Evolutionary conservation across 2,113 vertebrate species (phyloP), one percentile per base, ranked within the genome.

Genomic region (Eurystomus gularis): DNA sequence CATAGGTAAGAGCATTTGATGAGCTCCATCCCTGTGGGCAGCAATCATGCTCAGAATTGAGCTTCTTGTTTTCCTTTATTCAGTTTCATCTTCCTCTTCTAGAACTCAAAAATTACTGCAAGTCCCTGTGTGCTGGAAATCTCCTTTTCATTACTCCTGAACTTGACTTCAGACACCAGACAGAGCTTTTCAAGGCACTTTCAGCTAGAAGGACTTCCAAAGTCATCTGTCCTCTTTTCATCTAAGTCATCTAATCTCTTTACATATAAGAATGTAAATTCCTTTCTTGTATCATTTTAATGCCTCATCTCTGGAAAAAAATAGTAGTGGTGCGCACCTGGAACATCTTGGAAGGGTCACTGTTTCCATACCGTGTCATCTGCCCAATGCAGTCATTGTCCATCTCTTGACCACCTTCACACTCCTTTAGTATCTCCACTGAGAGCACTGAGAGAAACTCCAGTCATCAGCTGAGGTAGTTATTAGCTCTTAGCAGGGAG

Each of bases 1-100:
- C 46, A 61, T 40, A 88, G 64, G 68, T 78, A 65, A 96, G 72
- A 78, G 79, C 51, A 13, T 42, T 52, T 93, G 93, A 94, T 93
- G 86, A 93, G 80, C 60, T 86, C 64, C 35, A 37, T 82, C 55
- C 86, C 80, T 8, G 64, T 60, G 80, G 88, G 77, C 83, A 94
- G 88, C 72, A 90, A 92, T 95, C 90, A 93, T 10, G 33, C 70
- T 87, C 52, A 46, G 40, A 82, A 72, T 12, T 0, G 4, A 92
- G 48, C 66, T 91, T 51, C 14, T 66, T 83, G 57, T 61, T 93
- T 87, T 79, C 60, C 73, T 94, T 89, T 69, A 65, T 80, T 78
- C 57, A 31, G 28, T 89, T 93, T 93, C 61, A 80, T 79, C 75
- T 76, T 54, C 71, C 39, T 64, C 52, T 69, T 82, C 52, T 31